phyloP scores from a whole-genome alignment of 2,888 invertebrate genomes.

The Mythimna vitellina region DNA sequence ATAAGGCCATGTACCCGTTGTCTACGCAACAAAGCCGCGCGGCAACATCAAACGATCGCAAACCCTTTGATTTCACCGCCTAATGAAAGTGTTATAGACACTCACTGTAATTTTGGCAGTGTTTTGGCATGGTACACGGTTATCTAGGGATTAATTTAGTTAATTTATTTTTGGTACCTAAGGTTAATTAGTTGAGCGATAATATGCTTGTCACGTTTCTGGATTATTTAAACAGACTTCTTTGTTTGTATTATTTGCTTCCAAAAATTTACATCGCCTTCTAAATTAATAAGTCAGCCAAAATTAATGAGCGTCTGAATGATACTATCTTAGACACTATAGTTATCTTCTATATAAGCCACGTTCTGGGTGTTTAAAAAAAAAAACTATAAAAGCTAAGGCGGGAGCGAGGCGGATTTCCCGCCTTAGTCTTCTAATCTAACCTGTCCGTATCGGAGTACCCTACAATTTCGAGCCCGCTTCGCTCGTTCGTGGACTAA shows the following conservation, averaged over 20 bases:
- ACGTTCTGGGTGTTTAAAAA: too few species aligned
- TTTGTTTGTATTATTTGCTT: too few species aligned
- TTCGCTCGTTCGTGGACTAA: background rate
- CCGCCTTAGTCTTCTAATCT: too few species aligned
- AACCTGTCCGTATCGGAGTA: too few species aligned
- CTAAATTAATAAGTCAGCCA: too few species aligned
- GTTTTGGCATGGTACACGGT: constrained; percentile 34
- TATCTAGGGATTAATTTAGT: constrained; percentile 44
- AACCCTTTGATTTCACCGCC: constrained; percentile 68
- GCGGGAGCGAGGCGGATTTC: too few species aligned
- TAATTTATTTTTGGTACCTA: constrained; percentile 30
- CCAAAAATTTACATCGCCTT: too few species aligned
- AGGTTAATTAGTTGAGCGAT: constrained; percentile 1
- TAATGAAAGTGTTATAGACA: constrained; percentile 67
- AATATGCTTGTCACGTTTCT: background rate
- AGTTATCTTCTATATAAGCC: too few species aligned
- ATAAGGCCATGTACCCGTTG: constrained; percentile 53
- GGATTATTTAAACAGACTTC: too few species aligned
- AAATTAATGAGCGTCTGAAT: too few species aligned
- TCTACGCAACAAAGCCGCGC: constrained; percentile 49
- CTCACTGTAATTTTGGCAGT: constrained; percentile 45
- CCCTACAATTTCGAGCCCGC: background rate
- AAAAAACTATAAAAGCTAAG: too few species aligned
- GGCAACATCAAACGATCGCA: constrained; percentile 69
- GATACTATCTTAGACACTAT: too few species aligned